These are phyloP conservation scores for Cotesia chilonis DNA, from an alignment of 1,140 invertebrate genomes.

Conservation along the genomic window DNA sequence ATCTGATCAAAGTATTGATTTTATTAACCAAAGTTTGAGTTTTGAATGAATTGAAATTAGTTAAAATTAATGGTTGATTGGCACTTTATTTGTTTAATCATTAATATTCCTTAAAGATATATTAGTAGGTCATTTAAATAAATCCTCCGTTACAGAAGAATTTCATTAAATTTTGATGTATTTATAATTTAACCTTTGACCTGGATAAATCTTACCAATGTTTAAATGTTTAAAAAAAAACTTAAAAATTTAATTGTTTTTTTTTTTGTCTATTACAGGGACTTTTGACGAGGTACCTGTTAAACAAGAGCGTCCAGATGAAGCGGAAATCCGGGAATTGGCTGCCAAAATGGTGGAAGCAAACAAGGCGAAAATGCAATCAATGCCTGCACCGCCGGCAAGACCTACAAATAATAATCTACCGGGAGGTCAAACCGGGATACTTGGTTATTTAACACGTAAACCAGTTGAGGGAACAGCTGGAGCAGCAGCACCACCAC, in stretches of 20 bases:
- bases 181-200: conserved; percentile 1
- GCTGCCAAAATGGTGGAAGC: conserved; percentile 87
- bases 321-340: conserved; percentile 84
- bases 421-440: conserved; percentile 61
- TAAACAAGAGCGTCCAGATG: conserved; percentile 85
- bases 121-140: no score
- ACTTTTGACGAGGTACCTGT: conserved; percentile 63
- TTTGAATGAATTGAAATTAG: no score
- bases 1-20: no score
- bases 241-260: background rate
- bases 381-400: conserved; percentile 59
- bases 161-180: background rate
- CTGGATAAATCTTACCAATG: no score
- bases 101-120: no score
- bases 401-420: conserved; percentile 34
- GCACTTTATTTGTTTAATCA: no score
- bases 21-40: no score
- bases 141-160: background rate
- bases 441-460: conserved; percentile 68
- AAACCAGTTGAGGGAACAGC: conserved; percentile 52
- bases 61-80: no score
- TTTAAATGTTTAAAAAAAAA: no score
- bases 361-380: conserved; percentile 77
- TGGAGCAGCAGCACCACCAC: conserved; percentile 36
- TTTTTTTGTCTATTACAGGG: conserved; percentile 40